phyloP scores from a whole-genome alignment of 2,888 invertebrate species.

The Scaptomyza polygonia region DNA sequence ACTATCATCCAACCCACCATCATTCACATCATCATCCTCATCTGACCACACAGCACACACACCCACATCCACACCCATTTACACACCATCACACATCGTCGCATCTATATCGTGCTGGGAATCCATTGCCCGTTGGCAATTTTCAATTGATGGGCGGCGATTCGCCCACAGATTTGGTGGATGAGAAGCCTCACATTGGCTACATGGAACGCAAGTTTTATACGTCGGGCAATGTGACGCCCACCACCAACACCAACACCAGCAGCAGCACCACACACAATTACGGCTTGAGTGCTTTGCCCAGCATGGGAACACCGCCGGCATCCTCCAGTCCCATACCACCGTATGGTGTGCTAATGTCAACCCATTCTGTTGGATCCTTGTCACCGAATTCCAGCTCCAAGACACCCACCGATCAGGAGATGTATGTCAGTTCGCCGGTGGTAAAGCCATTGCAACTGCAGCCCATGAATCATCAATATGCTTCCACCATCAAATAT shows the following conservation, averaged over 20 bases:
- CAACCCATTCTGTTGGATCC: conserved; percentile 72
- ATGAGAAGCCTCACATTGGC: conserved; percentile 81
- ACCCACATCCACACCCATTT: conserved; percentile 32
- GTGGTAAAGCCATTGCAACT: conserved; percentile 59
- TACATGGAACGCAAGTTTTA: conserved; percentile 83
- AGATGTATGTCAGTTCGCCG: conserved; percentile 63
- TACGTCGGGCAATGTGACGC: conserved; percentile 57
- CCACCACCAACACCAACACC: conserved; percentile 33
- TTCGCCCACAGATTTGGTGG: conserved; percentile 79
- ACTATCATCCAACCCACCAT: conserved; percentile 54
- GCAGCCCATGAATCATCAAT: conserved; percentile 79
- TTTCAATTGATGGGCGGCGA: conserved; percentile 76
- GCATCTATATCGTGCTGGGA: conserved; percentile 75
- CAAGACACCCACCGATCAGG: conserved; percentile 73
- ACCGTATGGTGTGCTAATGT: conserved; percentile 66
- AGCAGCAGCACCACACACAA: conserved; percentile 43
- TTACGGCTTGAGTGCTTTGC: conserved; percentile 66
- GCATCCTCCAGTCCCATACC: conserved; percentile 76
- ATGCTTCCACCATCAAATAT: conserved; percentile 83
- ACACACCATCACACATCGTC: conserved; percentile 54
- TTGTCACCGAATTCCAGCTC: conserved; percentile 69
- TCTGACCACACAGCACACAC: conserved; percentile 45
- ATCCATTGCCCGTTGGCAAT: conserved; percentile 72
- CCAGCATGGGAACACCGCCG: conserved; percentile 76
- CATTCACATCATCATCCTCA: conserved; percentile 54